These are phyloP conservation scores for Prionace glauca DNA, from an alignment of 2,797 vertebrate species.

Conservation along the genomic window DNA sequence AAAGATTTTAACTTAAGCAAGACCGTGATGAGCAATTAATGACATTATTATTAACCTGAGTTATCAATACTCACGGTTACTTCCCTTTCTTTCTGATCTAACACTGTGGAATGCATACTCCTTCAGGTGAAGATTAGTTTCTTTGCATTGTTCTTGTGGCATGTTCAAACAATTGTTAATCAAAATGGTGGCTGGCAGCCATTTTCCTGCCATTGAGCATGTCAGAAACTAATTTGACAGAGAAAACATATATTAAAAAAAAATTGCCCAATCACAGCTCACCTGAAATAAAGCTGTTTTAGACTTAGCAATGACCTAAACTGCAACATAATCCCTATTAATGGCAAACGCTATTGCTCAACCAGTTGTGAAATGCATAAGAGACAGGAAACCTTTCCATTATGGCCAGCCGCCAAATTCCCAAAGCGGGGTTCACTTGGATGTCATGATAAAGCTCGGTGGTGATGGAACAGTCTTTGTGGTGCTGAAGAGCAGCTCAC, in stretches of 20 bases:
- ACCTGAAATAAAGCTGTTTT: conserved; percentile 3
- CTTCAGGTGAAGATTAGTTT: background rate
- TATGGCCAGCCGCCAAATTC: conserved; percentile 11
- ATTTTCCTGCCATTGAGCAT: conserved; percentile 16
- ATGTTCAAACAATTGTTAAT: background rate
- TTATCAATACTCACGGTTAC: background rate
- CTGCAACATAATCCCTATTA: conserved; percentile 14
- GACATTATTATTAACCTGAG: background rate
- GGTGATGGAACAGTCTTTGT: background rate
- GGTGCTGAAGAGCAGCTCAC: conserved; percentile 3
- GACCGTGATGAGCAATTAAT: background rate
- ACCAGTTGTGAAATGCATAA: background rate
- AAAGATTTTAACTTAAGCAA: background rate
- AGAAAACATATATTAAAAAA: background rate
- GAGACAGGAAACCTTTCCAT: conserved; percentile 25
- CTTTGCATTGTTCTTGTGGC: background rate
- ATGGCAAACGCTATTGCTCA: conserved; percentile 23
- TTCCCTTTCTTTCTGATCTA: conserved; percentile 1
- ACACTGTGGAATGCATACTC: background rate
- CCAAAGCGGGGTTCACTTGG: conserved; percentile 8
- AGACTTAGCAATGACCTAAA: background rate
- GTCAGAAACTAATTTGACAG: background rate
- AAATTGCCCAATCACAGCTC: background rate
- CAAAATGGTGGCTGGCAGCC: background rate
- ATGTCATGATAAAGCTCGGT: conserved; percentile 12